These are phyloP conservation scores for Brachyalestes nurse DNA, from an alignment of 2,797 vertebrate species.

Conservation along the genomic window DNA sequence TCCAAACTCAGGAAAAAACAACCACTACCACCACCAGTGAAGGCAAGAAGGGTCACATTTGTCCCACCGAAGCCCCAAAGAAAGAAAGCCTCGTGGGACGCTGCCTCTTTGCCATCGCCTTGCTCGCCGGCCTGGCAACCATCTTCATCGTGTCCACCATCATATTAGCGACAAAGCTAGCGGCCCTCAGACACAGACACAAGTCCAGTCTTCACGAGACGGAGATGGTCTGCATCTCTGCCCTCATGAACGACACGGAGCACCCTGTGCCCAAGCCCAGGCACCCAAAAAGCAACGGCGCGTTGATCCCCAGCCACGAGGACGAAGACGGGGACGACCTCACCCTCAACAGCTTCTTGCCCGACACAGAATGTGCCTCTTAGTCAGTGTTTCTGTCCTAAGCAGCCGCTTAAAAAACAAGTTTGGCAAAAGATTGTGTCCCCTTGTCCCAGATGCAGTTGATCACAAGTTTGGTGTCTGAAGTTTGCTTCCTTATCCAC, in stretches of 20 bases:
- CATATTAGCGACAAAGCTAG: conserved; percentile 75
- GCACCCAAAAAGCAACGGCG: conserved; percentile 47
- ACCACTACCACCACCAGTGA: neutral
- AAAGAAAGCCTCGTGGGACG: conserved; percentile 60
- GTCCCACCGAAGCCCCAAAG: conserved; percentile 24
- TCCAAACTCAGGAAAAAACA: neutral
- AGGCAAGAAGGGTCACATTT: neutral
- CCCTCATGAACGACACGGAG: conserved; percentile 72
- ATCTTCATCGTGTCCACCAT: conserved; percentile 76
- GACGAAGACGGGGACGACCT: conserved; percentile 74
- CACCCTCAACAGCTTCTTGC: conserved; percentile 83
- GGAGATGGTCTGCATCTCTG: conserved; percentile 85
- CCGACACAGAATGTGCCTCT: conserved; percentile 49
- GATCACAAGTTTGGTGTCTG: neutral
- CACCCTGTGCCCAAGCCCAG: conserved; percentile 17
- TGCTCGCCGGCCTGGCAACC: conserved; percentile 75
- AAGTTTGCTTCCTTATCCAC: too few relatives aligned
- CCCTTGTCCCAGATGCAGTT: neutral
- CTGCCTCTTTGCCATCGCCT: conserved; percentile 78
- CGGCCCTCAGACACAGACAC: conserved; percentile 63
- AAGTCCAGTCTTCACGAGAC: conserved; percentile 62
- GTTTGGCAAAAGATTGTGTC: neutral
- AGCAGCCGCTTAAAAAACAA: neutral
- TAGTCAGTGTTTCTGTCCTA: conserved; percentile 12
- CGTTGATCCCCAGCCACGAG: conserved; percentile 9